Conservation (phyloP, 2,113 vertebrate genomes). For the Saiga tatarica region DNA sequence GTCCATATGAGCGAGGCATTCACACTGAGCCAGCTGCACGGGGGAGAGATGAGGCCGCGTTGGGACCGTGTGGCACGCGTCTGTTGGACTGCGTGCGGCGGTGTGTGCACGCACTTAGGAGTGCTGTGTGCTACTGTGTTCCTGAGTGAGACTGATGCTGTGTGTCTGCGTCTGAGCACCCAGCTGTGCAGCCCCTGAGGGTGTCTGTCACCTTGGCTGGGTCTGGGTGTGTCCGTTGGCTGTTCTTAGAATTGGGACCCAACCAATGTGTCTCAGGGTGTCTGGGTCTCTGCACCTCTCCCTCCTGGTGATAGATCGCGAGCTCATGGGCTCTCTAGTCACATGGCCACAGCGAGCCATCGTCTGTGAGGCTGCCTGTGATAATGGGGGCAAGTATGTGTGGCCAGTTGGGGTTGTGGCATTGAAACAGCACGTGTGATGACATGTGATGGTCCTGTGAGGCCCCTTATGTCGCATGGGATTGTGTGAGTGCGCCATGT, state of each 20-base stretch:
- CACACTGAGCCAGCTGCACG: not conserved
- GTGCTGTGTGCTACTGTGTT: fast-evolving
- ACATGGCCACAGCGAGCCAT: not conserved
- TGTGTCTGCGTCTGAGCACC: not conserved
- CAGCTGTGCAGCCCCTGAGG: fast-evolving
- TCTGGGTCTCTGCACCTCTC: not conserved
- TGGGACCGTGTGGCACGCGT: not conserved
- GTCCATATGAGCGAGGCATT: not conserved
- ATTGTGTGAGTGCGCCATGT: not conserved
- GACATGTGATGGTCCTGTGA: not conserved
- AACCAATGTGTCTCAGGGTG: not conserved
- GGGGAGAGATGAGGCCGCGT: not conserved
- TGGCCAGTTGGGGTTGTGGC: not conserved
- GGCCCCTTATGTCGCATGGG: fast-evolving
- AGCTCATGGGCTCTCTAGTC: not conserved
- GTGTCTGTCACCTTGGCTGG: not conserved
- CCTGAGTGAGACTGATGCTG: not conserved
- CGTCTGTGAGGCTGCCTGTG: not conserved
- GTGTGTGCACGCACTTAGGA: not conserved
- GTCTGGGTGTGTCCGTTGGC: not conserved
- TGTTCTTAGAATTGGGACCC: not conserved
- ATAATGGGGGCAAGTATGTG: not conserved
- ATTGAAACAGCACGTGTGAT: not conserved
- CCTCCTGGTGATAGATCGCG: not conserved
- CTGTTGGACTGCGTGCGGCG: not conserved